Percentiles rank a stretch among this genome's conserved stretches.
Conservation (phyloP, 2,113 vertebrate species). For the Amphilophus citrinellus region DNA sequence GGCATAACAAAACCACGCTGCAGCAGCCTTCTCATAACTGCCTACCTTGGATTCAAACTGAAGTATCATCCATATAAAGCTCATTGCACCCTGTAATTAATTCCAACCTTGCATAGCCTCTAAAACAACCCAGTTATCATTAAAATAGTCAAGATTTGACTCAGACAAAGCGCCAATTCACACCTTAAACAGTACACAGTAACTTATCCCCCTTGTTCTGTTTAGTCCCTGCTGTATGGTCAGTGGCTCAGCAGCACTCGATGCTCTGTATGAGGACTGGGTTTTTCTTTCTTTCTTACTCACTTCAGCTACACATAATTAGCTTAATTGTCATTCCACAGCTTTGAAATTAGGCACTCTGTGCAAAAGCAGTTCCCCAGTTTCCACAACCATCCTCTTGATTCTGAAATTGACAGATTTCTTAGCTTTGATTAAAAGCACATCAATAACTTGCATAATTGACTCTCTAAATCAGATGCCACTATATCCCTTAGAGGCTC, state of each 20-base stretch:
- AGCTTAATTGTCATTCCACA: neutral
- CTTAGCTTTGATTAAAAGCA: slow-evolving; percentile 11
- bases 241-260: neutral
- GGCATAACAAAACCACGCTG: neutral
- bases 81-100: slow-evolving; percentile 4
- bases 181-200: slow-evolving; percentile 7
- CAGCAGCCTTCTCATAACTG: neutral
- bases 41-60: neutral
- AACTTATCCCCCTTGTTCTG: neutral
- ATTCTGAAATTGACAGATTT: neutral
- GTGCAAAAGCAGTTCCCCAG: neutral
- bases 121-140: neutral
- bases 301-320: neutral
- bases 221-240: neutral
- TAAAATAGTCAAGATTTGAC: neutral
- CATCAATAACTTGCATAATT: slow-evolving; percentile 17
- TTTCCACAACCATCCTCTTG: neutral
- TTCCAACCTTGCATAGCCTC: neutral
- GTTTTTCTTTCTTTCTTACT: neutral
- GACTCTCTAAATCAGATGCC: neutral
- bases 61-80: slow-evolving; percentile 5
- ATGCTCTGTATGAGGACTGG: neutral
- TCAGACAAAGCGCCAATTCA: neutral
- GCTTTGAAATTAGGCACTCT: neutral
- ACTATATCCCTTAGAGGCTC: slow-evolving; percentile 12